Evolutionary conservation across 2,113 vertebrate species (phyloP), one percentile per base, ranked within the genome.

Genomic region (Lycaon pictus): DNA sequence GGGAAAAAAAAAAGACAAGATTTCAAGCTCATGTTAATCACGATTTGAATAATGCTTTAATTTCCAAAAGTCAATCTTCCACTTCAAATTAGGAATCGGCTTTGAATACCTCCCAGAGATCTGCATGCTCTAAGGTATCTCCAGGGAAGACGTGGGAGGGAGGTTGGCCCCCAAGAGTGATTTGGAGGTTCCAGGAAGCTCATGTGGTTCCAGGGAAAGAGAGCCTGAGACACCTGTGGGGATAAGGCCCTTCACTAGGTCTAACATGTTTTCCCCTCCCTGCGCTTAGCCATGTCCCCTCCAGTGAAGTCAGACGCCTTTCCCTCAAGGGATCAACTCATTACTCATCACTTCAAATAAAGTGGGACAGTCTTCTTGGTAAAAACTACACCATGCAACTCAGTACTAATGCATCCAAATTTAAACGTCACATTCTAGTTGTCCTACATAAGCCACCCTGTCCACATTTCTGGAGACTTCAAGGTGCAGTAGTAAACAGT

Each of bases 1-100:
- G 43, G 43, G 37, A 27, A 3, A 67, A 29, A 83, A 55, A 19
- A 77, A 79, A 79, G 76, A 48, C 37, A 76, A 11, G 27, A 90
- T 60, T 55, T 90, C 51, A 65, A 76, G 76, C 48, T 67, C 37
- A 81, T 25, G 16, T 69, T 84, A 72, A 51, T 32, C 60, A 90
- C 84, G 56, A 69, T 51, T 37, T 76, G 16, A 94, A 37, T 25
- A 65, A 58, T 63, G 43, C 7, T 51, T 55, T 89, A 7, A 25
- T 71, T 96, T 90, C 37, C 53, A 76, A 65, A 63, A 53, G 11
- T n/a, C 60, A 65, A 71, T 15, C 1, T n/a, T 32, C n/a, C 43
- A 63, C 56, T 43, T 55, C n/a, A 88, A 65, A 13, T 89, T 27
- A 76, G 15, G 87, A 29, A 35, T 55, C 43, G 65, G 55, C 11